Base-by-base conservation (phyloP, 2,797 vertebrate species). In the Ptychadena robeensis region DNA sequence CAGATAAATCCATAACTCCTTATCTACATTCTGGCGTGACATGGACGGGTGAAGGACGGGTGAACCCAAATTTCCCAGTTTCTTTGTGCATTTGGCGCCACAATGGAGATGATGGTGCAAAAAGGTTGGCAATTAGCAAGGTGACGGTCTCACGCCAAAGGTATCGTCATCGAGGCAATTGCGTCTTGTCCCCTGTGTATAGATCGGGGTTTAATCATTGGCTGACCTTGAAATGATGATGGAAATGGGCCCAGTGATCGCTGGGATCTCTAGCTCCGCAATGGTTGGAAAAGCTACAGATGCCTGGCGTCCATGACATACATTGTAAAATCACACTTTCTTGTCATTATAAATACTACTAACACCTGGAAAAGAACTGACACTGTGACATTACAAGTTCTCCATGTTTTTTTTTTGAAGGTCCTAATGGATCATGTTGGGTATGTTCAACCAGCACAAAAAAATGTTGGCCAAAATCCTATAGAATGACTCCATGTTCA, bases 1-100 rank as follows among this genome's bases (percentile, higher is more conserved):
- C 37, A 28, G 81, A 57, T 82, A 76, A 76, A 80, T 53, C 48
- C 71, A 72, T 48, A 71, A 64, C 27, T n/a, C 69, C 64, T 40
- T 85, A 85, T 85, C 35, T 85, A 85, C 83, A 85, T 25, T 74
- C 70, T 59, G 75, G 61, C 11, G 63, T 53, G n/a, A 69, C 67
- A 40, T 65, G 28, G 22, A 11, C n/a, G 38, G 28, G n/a, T 25
- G 48, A 44, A 37, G 30, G 48, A 34, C n/a, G n/a, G n/a, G n/a
- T n/a, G 28, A 57, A 40, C 57, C 30, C 73, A 78, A 64, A 70
- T 82, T 66, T 82, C 63, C 77, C 25, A 53, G 73, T 31, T 83
- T 40, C 25, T 79, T 83, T 83, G 82, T 83, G 75, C 74, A n/a
- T 27, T 73, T 57, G 59, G 48, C 34, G 35, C 64, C 48, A 27